Evolutionary conservation across 2,888 invertebrate genomes (phyloP).

Genomic region (Aphidoletes aphidimyza): DNA sequence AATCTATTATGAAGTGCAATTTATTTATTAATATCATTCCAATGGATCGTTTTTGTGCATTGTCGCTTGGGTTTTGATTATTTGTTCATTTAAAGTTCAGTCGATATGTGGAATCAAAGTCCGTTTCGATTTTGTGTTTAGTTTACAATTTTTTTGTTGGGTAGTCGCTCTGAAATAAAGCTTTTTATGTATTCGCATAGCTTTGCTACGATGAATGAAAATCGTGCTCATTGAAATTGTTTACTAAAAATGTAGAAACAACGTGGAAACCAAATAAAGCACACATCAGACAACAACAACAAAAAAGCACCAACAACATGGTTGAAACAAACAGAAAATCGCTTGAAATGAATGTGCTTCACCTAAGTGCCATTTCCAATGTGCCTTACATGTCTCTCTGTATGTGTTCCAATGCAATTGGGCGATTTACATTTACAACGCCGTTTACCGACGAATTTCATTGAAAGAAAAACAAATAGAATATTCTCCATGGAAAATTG

Average conservation of each 20-base stretch:
- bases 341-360: background rate
- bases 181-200: background rate
- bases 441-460: constrained; percentile 28
- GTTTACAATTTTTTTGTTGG: background rate
- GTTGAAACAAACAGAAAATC: background rate
- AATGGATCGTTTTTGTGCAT: background rate
- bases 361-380: background rate
- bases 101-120: background rate
- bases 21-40: background rate
- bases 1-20: background rate
- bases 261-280: constrained; percentile 23
- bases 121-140: background rate
- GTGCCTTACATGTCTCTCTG: background rate
- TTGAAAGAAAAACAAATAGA: constrained; percentile 1
- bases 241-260: background rate
- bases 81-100: background rate
- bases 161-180: background rate
- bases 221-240: background rate
- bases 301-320: background rate
- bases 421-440: background rate
- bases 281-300: no score
- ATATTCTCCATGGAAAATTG: background rate
- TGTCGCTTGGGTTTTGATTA: no score
- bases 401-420: background rate
- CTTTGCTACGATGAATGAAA: background rate